Evolutionary conservation across 2,797 vertebrate genomes (phyloP), one percentile per base, ranked within the genome.

Genomic region (Spondyliosoma cantharus): DNA sequence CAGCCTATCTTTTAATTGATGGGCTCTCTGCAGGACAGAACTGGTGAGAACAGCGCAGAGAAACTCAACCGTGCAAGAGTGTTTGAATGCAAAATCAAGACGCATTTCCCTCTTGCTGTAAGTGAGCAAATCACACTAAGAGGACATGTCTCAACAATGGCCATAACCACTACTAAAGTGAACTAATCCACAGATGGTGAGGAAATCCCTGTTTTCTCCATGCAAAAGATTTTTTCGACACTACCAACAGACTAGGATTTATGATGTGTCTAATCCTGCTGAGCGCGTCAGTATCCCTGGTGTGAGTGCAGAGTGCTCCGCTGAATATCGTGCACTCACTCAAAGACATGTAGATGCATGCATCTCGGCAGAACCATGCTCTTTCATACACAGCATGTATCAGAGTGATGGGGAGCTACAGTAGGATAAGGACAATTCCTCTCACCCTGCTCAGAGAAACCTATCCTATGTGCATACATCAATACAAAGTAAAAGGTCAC

Each of bases 1-100:
- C 66, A 80, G 85, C 80, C 87, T 83, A 87, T 87, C 73, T 86
- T 87, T 87, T 90, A 91, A 92, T 88, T 90, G 89, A 89, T 87
- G 77, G 69, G 63, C 70, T 83, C 77, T 89, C 61, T 63, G 59
- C 74, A 72, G 72, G 70, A 78, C 42, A 50, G 68, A 61, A 69
- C 67, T 42, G 65, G 48, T 20, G 37, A 56, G 68, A 67, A 78
- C 61, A 66, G 32, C 17, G 49, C 45, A 72, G 46, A 49, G 57
- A 53, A 77, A 57, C 22, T 22, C 32, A 1, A 67, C 50, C 48
- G 53, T 62, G 48, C 37, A 57, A 12, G 11, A 49, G 37, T 69
- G 81, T 84, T 64, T 82, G 67, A 20, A n/a, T 11, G 68, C 60
- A 29, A 82, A 86, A 67, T 24, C 16, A 67, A 58, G 57, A 80